Evolutionary conservation across 1,140 invertebrate species (phyloP).

Genomic region (Protaetia brevitarsis): DNA sequence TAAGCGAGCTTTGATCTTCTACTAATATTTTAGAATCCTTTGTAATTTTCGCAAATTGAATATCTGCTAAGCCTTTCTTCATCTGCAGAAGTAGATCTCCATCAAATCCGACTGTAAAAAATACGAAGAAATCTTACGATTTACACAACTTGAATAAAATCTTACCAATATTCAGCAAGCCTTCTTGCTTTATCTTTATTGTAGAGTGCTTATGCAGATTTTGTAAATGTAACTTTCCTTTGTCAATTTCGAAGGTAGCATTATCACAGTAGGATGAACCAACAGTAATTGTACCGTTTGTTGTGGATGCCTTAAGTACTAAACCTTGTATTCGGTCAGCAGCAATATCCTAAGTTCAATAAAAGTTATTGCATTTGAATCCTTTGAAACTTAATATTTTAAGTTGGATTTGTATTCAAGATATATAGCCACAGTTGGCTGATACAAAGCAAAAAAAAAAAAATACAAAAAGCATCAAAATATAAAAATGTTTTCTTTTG

Average conservation of each 20-base stretch:
- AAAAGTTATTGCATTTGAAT: no score
- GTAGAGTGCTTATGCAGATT: constrained; percentile 36
- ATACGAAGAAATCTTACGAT: background rate
- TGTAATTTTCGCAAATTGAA: constrained; percentile 34
- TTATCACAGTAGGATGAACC: constrained; percentile 37
- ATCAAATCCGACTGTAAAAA: constrained; percentile 37
- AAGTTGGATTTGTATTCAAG: no score
- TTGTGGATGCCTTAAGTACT: constrained; percentile 27
- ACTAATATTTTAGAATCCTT: constrained; percentile 31
- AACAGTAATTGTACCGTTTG: constrained; percentile 32
- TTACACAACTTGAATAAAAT: background rate
- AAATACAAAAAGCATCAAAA: no score
- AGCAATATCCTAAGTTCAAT: constrained; percentile 33
- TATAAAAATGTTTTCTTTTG: background rate
- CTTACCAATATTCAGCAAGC: constrained; percentile 33
- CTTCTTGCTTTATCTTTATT: constrained; percentile 32
- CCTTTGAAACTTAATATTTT: no score
- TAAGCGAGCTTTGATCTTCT: constrained; percentile 26
- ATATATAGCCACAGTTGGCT: no score
- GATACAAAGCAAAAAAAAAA: no score
- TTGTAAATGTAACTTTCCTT: constrained; percentile 32
- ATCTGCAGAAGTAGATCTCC: constrained; percentile 29
- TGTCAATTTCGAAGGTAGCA: constrained; percentile 31
- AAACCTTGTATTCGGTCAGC: constrained; percentile 33
- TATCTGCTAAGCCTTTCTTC: constrained; percentile 33